A percentile compares a stretch with the other conserved stretches of the same genome.
Conservation (phyloP, 2,113 vertebrate genomes). For the Hymenochirus boettgeri region DNA sequence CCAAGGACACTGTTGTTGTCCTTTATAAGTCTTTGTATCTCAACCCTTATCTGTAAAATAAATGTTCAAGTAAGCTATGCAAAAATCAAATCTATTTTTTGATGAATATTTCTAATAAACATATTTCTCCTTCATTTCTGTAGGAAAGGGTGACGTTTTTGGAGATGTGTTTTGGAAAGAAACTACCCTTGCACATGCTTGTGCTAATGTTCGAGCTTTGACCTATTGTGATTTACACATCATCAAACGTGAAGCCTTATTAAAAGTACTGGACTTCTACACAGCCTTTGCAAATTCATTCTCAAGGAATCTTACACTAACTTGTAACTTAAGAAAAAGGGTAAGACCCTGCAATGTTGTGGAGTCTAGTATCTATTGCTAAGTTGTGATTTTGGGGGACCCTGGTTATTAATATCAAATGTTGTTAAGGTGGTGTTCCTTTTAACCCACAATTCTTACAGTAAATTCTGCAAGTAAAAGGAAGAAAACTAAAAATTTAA, state of each 20-base stretch:
- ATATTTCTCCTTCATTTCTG: constrained; percentile 43
- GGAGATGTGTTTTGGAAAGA: constrained; percentile 98
- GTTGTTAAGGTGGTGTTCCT: too few species aligned
- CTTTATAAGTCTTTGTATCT: too few species aligned
- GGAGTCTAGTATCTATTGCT: background rate
- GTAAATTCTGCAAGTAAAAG: too few species aligned
- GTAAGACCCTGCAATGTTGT: constrained; percentile 73
- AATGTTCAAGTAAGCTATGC: too few species aligned
- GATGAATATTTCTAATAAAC: too few species aligned
- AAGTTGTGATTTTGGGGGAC: too few species aligned
- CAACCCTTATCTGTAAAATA: too few species aligned
- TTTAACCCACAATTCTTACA: too few species aligned
- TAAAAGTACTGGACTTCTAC: constrained; percentile 93
- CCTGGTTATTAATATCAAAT: too few species aligned
- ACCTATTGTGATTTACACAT: constrained; percentile 95
- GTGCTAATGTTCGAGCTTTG: constrained; percentile 88
- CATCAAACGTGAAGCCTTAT: constrained; percentile 87
- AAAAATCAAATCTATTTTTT: too few species aligned
- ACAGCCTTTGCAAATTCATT: constrained; percentile 94
- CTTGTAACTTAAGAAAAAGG: constrained; percentile 91
- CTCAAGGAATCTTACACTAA: constrained; percentile 91
- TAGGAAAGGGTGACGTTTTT: constrained; percentile 96
- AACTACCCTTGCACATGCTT: constrained; percentile 84
- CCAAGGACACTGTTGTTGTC: too few species aligned
- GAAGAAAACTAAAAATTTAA: too few species aligned